A percentile compares a stretch with the other conserved stretches of the same genome.
Evolutionary conservation across 2,113 vertebrate genomes (phyloP).

Genomic region (Tamias sibiricus): DNA sequence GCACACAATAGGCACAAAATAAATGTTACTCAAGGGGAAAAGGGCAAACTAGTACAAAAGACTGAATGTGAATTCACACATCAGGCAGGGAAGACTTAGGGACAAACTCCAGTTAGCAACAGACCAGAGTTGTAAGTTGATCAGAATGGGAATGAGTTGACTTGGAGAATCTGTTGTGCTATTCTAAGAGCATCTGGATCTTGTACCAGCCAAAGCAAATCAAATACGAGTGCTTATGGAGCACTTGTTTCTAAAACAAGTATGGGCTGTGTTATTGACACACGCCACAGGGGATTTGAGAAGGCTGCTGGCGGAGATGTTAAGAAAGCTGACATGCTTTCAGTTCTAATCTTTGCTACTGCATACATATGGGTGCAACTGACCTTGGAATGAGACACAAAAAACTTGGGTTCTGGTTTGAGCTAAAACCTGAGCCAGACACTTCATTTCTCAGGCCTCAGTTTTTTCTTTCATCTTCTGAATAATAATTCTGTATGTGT

Average conservation of each 20-base stretch:
- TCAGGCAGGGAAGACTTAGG: constrained; percentile 21
- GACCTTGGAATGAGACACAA: constrained; percentile 51
- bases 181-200: constrained; percentile 70
- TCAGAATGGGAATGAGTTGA: constrained; percentile 48
- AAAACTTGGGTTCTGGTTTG: constrained; percentile 1
- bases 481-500: constrained; percentile 19
- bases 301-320: constrained; percentile 43
- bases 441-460: background rate
- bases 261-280: constrained; percentile 65
- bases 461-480: background rate
- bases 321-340: constrained; percentile 69
- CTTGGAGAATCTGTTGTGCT: constrained; percentile 67
- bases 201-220: constrained; percentile 71
- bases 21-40: constrained; percentile 3
- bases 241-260: constrained; percentile 73
- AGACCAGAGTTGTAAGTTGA: background rate
- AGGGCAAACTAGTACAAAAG: constrained; percentile 26
- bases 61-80: constrained; percentile 9
- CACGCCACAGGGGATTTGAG: constrained; percentile 64
- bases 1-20: constrained; percentile 17
- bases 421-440: background rate
- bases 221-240: constrained; percentile 66
- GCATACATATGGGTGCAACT: background rate
- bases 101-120: constrained; percentile 36
- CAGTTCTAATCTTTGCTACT: constrained; percentile 51